A percentile compares a stretch with the other conserved stretches of the same genome.
Evolutionary conservation across 2,113 vertebrate species (phyloP).

Genomic region (Corythornis vintsioides): DNA sequence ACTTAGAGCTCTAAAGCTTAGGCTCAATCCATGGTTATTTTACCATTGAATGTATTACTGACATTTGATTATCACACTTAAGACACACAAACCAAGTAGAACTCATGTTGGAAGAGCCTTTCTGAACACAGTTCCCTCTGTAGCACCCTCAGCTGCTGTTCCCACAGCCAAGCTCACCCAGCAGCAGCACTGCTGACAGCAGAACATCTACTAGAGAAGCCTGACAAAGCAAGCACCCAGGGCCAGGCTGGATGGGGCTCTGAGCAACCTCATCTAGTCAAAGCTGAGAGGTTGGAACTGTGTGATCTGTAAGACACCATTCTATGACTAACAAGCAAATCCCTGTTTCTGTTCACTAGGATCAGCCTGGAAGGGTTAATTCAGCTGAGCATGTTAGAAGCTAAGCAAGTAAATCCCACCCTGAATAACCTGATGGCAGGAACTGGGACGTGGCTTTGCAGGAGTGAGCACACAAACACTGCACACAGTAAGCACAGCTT

Average conservation of each 20-base stretch:
- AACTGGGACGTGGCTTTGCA: neutral
- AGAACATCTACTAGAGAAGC: neutral
- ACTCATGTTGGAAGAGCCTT: neutral
- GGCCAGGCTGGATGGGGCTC: neutral
- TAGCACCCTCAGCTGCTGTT: neutral
- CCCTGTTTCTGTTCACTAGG: neutral
- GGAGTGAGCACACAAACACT: neutral
- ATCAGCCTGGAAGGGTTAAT: neutral
- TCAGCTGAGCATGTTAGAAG: neutral
- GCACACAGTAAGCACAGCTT: neutral
- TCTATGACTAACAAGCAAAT: neutral
- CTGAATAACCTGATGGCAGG: neutral
- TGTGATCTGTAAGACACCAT: neutral
- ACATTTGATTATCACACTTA: neutral
- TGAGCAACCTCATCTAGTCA: neutral
- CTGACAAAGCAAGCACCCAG: neutral
- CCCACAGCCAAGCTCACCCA: neutral
- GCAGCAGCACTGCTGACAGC: neutral
- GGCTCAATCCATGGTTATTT: neutral
- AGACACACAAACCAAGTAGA: neutral
- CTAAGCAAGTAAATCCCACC: neutral
- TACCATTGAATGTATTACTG: neutral
- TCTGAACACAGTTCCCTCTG: neutral
- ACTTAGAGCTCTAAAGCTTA: neutral
- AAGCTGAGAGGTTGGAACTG: neutral